Evolutionary conservation across 2,113 vertebrate species (phyloP).

Genomic region (Ceuthmochares aereus): DNA sequence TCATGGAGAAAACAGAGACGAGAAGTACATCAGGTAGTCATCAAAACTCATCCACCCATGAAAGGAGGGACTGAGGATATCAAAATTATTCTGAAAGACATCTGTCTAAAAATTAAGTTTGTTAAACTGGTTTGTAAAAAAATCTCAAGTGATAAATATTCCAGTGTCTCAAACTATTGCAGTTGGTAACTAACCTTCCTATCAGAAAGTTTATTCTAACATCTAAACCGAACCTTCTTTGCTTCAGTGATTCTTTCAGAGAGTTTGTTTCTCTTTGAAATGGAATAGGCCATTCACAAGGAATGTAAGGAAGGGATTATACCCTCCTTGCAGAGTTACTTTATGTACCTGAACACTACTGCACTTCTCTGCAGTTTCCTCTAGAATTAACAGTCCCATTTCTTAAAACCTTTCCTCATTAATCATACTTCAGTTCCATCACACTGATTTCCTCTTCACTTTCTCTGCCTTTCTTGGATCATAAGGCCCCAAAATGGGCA

Average conservation of each 20-base stretch:
- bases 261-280: neutral
- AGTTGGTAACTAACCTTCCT: neutral
- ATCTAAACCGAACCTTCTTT: neutral
- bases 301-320: neutral
- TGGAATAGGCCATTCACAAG: neutral
- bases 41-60: neutral
- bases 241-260: neutral
- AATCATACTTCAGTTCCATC: neutral
- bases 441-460: neutral
- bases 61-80: neutral
- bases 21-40: neutral
- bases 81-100: neutral
- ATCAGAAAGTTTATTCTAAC: neutral
- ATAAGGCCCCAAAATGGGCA: neutral
- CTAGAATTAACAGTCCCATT: neutral
- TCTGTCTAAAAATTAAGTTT: neutral
- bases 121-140: neutral
- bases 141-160: neutral
- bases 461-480: neutral
- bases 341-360: neutral
- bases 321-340: neutral
- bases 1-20: neutral
- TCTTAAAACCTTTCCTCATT: neutral
- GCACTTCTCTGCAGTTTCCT: neutral
- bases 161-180: neutral